phyloP scores from a whole-genome alignment of 2,888 invertebrate genomes.

The Heliconius ethilla region DNA sequence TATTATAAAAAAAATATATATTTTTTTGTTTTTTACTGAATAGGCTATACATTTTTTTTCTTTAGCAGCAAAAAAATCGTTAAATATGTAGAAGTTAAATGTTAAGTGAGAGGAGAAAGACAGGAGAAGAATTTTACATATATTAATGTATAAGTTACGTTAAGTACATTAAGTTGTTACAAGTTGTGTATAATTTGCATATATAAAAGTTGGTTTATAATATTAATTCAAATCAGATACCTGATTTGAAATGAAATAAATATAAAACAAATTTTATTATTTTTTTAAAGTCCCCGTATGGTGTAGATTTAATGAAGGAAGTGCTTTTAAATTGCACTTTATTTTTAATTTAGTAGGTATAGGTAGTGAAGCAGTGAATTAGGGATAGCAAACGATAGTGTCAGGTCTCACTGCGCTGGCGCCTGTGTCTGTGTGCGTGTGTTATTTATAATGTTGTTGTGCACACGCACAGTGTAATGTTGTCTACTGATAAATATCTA shows the following conservation, averaged over 20 bases:
- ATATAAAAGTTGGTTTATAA: too few relatives aligned
- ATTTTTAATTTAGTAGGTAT: constrained; percentile 25
- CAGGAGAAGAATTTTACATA: too few relatives aligned
- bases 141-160: too few relatives aligned
- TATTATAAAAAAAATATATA: too few relatives aligned
- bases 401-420: constrained; percentile 49
- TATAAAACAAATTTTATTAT: background rate
- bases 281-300: background rate
- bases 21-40: too few relatives aligned
- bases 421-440: constrained; percentile 46
- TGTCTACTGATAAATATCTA: constrained; percentile 58
- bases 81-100: too few relatives aligned
- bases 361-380: constrained; percentile 33
- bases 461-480: constrained; percentile 58
- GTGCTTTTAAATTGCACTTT: background rate
- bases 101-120: too few relatives aligned
- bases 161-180: too few relatives aligned
- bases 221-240: background rate
- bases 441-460: constrained; percentile 55
- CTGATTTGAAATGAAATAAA: background rate
- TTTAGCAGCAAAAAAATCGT: too few relatives aligned
- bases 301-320: constrained; percentile 3
- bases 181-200: too few relatives aligned
- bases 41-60: too few relatives aligned
- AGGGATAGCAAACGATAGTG: constrained; percentile 53